Percentiles rank a stretch among this genome's conserved stretches.
Evolutionary conservation across 2,888 invertebrate species (phyloP).

Genomic region (Bhutanitis thaidina): DNA sequence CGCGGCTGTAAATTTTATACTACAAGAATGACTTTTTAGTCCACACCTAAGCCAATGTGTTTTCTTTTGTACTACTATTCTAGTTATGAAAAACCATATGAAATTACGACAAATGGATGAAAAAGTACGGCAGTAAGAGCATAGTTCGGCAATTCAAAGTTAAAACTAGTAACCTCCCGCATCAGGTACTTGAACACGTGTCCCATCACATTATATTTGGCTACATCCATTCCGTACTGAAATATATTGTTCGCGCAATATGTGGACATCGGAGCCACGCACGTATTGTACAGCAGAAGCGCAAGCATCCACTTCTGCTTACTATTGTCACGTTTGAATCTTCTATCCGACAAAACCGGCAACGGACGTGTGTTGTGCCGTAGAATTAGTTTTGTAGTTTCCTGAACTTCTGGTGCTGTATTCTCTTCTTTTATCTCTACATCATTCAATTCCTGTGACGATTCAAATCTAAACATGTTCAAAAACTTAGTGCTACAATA

Average conservation of each 20-base stretch:
- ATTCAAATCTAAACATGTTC: slow-evolving; percentile 50
- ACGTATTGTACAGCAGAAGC: slow-evolving; percentile 63
- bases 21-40: too few species aligned
- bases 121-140: slow-evolving; percentile 5
- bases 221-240: slow-evolving; percentile 66
- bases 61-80: too few species aligned
- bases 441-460: slow-evolving; percentile 43
- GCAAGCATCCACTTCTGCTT: slow-evolving; percentile 66
- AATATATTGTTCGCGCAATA: slow-evolving; percentile 64
- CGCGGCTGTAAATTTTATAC: too few species aligned
- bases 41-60: too few species aligned
- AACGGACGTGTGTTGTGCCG: slow-evolving; percentile 24
- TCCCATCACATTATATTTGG: slow-evolving; percentile 59
- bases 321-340: slow-evolving; percentile 29
- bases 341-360: slow-evolving; percentile 30
- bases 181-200: slow-evolving; percentile 53
- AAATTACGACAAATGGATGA: too few species aligned
- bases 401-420: neutral
- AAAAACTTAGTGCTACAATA: slow-evolving; percentile 21
- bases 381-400: neutral
- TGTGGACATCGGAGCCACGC: slow-evolving; percentile 63
- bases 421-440: slow-evolving; percentile 17
- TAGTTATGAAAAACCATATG: too few species aligned
- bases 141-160: slow-evolving; percentile 9
- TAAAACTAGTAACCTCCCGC: slow-evolving; percentile 46